Conservation (phyloP, 2,888 invertebrate genomes). For the Allolobophora icterica region DNA sequence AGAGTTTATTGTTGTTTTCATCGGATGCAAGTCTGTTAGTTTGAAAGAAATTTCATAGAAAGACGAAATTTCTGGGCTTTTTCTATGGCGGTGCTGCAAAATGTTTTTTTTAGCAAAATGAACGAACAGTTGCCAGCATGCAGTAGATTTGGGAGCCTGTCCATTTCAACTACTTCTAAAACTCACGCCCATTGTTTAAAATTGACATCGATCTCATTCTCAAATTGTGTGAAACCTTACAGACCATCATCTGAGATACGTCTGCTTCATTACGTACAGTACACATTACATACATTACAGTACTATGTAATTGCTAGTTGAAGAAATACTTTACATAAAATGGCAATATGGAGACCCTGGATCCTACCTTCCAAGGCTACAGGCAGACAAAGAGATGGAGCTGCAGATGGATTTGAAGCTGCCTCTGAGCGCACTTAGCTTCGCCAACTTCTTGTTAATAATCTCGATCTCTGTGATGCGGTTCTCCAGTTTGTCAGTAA, state of each 20-base stretch:
- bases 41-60: too few species aligned
- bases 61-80: too few species aligned
- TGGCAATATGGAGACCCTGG: not conserved
- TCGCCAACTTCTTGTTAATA: conserved; percentile 29
- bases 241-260: not conserved
- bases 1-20: too few species aligned
- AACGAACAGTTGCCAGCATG: too few species aligned
- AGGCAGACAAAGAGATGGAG: conserved; percentile 21
- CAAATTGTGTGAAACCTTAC: too few species aligned
- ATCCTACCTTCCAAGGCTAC: conserved; percentile 3
- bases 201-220: too few species aligned
- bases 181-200: too few species aligned
- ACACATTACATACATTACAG: not conserved
- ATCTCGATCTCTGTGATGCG: conserved; percentile 92
- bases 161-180: too few species aligned
- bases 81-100: too few species aligned
- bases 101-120: too few species aligned
- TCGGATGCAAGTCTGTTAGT: too few species aligned
- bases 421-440: conserved; percentile 5
- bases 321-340: not conserved
- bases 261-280: not conserved
- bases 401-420: conserved; percentile 27
- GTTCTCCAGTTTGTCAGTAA: conserved; percentile 90
- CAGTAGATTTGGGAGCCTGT: too few species aligned
- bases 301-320: not conserved